These are phyloP conservation scores for Diorhabda carinulata DNA, from an alignment of 1,140 invertebrate species.

Conservation along the genomic window DNA sequence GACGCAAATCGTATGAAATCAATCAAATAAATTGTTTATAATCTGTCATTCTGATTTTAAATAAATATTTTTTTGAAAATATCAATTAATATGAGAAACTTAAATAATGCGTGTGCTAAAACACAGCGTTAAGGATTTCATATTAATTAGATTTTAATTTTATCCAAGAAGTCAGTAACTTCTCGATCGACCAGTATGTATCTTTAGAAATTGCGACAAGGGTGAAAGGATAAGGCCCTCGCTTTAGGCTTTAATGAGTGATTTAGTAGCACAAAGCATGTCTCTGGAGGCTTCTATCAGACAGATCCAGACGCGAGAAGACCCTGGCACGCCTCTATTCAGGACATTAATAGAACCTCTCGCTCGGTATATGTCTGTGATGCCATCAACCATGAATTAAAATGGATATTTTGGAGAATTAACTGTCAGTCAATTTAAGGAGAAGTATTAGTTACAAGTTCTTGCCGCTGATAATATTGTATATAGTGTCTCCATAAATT, in stretches of 20 bases:
- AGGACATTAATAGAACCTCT: slow-evolving; percentile 2
- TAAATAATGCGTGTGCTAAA: too few species aligned
- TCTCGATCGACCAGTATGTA: too few species aligned
- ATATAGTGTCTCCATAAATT: too few species aligned
- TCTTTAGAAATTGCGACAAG: slow-evolving; percentile 9
- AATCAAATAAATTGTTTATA: too few species aligned
- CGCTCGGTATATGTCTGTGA: neutral
- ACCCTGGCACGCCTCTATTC: neutral
- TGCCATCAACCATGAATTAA: slow-evolving; percentile 2
- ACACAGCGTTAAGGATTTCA: too few species aligned
- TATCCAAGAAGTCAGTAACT: too few species aligned
- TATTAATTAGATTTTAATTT: too few species aligned
- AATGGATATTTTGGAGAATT: neutral
- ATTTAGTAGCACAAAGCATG: slow-evolving; percentile 43
- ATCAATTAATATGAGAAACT: too few species aligned
- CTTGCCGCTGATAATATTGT: neutral
- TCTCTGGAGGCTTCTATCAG: slow-evolving; percentile 40
- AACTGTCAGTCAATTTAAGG: neutral
- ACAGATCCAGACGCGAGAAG: slow-evolving; percentile 33
- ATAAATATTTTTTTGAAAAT: too few species aligned
- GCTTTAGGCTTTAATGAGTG: slow-evolving; percentile 39
- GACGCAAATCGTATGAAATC: too few species aligned
- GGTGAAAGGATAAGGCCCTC: slow-evolving; percentile 10
- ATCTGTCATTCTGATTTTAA: too few species aligned
- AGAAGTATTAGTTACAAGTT: neutral